These are phyloP conservation scores for Crematogaster levior DNA, from an alignment of 2,888 invertebrate genomes.

Conservation along the genomic window DNA sequence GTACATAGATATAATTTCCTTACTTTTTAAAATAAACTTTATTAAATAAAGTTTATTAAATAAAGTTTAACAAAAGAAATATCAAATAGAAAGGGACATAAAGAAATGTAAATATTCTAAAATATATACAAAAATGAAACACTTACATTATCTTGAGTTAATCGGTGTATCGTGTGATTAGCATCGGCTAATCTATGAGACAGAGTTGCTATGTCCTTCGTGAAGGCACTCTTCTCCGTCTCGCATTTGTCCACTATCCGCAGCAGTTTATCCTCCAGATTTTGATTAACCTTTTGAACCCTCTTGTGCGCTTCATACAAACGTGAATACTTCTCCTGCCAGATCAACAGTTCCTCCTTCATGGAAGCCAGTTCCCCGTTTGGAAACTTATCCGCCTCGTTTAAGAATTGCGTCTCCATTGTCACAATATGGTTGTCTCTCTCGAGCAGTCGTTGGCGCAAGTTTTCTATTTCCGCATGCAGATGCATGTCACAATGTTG, in stretches of 20 bases:
- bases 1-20: not conserved
- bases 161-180: constrained; percentile 93
- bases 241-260: constrained; percentile 97
- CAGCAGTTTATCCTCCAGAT: constrained; percentile 96
- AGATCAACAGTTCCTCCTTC: constrained; percentile 93
- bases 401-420: constrained; percentile 94
- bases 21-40: too few relatives aligned
- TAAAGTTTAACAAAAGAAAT: not conserved
- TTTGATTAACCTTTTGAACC: constrained; percentile 97
- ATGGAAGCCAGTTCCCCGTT: constrained; percentile 92
- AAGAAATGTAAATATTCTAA: not conserved
- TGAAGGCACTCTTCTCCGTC: constrained; percentile 94
- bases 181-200: constrained; percentile 94
- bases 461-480: constrained; percentile 94
- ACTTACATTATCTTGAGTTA: constrained; percentile 95
- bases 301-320: constrained; percentile 97
- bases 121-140: not conserved
- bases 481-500: constrained; percentile 89
- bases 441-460: constrained; percentile 93
- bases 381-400: constrained; percentile 88
- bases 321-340: constrained; percentile 96
- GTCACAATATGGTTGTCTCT: constrained; percentile 93
- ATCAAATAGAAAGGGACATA: not conserved
- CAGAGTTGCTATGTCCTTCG: constrained; percentile 94
- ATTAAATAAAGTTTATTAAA: not conserved